A percentile compares a stretch with the other conserved stretches of the same genome.
These are phyloP conservation scores for Glyptemys insculpta DNA, from an alignment of 2,797 vertebrate species.

Conservation along the genomic window DNA sequence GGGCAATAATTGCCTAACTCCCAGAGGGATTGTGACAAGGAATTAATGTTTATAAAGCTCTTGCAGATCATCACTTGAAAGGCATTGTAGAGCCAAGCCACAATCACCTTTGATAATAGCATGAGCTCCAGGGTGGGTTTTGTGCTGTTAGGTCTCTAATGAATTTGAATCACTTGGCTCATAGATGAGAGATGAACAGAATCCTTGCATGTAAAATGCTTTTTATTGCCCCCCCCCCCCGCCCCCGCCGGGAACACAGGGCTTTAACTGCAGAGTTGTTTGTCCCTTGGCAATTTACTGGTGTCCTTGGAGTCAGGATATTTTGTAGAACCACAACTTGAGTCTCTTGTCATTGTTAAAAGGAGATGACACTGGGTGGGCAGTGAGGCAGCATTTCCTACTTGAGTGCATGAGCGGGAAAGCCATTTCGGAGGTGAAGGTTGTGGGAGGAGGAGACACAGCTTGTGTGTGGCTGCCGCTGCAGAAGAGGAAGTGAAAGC, in stretches of 20 bases:
- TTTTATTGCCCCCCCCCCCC: not conserved
- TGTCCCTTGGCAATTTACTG: fast-evolving
- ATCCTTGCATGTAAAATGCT: not conserved
- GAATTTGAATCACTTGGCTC: not conserved
- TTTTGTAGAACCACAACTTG: fast-evolving
- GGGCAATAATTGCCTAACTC: not conserved
- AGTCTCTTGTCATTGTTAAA: not conserved
- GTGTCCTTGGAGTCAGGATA: not conserved
- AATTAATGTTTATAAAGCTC: fast-evolving
- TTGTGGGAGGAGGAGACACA: not conserved
- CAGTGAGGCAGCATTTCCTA: not conserved
- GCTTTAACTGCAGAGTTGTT: fast-evolving
- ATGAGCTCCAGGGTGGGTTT: fast-evolving
- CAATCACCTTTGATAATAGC: fast-evolving
- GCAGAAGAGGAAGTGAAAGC: not conserved
- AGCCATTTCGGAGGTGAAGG: fast-evolving
- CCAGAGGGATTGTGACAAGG: not conserved
- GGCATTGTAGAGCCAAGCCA: not conserved
- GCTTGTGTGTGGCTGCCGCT: not conserved
- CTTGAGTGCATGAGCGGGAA: fast-evolving
- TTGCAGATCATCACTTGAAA: not conserved
- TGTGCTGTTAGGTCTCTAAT: fast-evolving
- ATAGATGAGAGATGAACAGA: not conserved
- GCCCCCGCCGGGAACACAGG: fast-evolving
- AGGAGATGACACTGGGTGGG: fast-evolving